phyloP scores from a whole-genome alignment of 2,797 vertebrate species.

The Lepidocolaptes lacrymiger region DNA sequence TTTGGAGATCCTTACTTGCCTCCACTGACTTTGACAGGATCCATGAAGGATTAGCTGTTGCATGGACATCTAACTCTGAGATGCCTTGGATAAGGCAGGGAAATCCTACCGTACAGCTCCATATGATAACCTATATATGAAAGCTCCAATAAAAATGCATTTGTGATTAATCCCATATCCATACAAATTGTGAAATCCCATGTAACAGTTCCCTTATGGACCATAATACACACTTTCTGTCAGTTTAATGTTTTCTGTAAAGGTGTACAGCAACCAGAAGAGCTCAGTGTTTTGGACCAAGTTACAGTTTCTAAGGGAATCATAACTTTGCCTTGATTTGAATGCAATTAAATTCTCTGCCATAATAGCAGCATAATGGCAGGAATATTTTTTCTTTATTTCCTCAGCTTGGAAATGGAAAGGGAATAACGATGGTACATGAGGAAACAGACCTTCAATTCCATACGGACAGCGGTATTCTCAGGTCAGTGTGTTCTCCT shows the following conservation, averaged over 20 bases:
- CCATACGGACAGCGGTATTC: not conserved
- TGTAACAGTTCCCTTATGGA: not conserved
- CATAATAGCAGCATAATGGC: not conserved
- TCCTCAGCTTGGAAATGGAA: conserved; percentile 24
- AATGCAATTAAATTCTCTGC: conserved; percentile 20
- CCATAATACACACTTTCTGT: not conserved
- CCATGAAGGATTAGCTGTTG: not conserved
- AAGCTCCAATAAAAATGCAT: not conserved
- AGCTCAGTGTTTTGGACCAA: not conserved
- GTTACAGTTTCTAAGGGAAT: conserved; percentile 31
- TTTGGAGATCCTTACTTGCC: not conserved
- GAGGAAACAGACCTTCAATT: not conserved
- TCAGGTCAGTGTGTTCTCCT: not conserved
- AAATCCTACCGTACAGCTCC: not conserved
- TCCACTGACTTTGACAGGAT: not conserved
- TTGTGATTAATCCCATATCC: conserved; percentile 6
- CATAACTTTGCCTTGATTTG: conserved; percentile 18
- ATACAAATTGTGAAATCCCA: not conserved
- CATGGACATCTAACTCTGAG: not conserved
- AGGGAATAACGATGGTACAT: not conserved
- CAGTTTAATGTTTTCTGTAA: conserved; percentile 6
- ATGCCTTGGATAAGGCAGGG: not conserved
- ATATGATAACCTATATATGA: not conserved
- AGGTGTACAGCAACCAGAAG: not conserved
- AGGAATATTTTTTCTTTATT: conserved; percentile 11